A percentile compares a stretch with the other conserved stretches of the same genome.
Evolutionary conservation across 2,797 vertebrate species (phyloP).

Genomic region (Acipenser ruthenus): DNA sequence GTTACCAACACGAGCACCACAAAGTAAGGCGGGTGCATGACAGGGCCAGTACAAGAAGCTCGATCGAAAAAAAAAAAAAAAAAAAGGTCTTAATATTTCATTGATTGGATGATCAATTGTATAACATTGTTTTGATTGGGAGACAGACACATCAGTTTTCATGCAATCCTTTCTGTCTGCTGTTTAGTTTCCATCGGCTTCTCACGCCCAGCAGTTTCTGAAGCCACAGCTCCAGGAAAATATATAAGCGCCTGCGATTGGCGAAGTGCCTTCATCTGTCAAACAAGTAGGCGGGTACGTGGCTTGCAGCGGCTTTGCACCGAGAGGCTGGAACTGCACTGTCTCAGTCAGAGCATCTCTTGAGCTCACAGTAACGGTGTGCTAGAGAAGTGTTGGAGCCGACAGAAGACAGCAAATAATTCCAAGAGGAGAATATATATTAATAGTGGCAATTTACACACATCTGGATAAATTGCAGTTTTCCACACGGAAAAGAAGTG

Average conservation of each 20-base stretch:
- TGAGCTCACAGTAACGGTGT: slow-evolving; percentile 24
- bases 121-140: not conserved
- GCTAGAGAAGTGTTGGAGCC: slow-evolving; percentile 34
- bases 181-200: slow-evolving; percentile 5
- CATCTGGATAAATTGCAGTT: slow-evolving; percentile 59
- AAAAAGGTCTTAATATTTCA: not conserved
- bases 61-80: not conserved
- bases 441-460: slow-evolving; percentile 42
- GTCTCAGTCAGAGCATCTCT: slow-evolving; percentile 50
- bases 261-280: slow-evolving; percentile 63
- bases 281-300: slow-evolving; percentile 63
- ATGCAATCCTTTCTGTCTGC: not conserved
- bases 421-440: slow-evolving; percentile 43
- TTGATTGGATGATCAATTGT: not conserved
- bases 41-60: not conserved
- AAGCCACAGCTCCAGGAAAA: slow-evolving; percentile 1
- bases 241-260: slow-evolving; percentile 47
- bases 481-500: slow-evolving; percentile 28
- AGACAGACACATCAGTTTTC: not conserved
- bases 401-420: slow-evolving; percentile 19
- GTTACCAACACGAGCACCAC: not conserved
- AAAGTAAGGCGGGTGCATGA: not conserved
- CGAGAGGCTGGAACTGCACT: slow-evolving; percentile 58
- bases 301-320: slow-evolving; percentile 47
- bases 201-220: not conserved